A percentile compares a stretch with the other conserved stretches of the same genome.
phyloP scores from a whole-genome alignment of 2,888 invertebrate genomes.

The Caradrina kadenii region DNA sequence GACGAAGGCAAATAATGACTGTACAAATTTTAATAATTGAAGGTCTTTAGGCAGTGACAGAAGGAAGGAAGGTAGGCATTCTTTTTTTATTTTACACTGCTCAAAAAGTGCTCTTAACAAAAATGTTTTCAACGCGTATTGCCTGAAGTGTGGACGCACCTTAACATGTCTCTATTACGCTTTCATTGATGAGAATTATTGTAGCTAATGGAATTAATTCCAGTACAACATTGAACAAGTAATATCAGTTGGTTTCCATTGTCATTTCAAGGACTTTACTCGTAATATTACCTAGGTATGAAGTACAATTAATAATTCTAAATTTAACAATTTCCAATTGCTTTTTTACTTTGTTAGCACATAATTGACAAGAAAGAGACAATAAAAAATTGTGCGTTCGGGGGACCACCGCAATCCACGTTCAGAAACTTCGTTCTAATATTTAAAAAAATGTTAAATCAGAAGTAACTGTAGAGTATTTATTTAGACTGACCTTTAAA shows the following conservation, averaged over 20 bases:
- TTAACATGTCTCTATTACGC: constrained; percentile 3
- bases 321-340: too few species aligned
- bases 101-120: background rate
- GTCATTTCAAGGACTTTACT: background rate
- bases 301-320: too few species aligned
- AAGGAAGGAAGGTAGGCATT: too few species aligned
- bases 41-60: too few species aligned
- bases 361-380: background rate
- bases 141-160: background rate
- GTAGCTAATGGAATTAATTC: constrained; percentile 39
- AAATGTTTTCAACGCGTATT: background rate
- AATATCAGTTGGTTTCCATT: background rate
- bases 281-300: background rate
- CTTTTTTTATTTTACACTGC: too few species aligned
- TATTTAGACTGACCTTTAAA: background rate
- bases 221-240: background rate
- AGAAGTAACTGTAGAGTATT: background rate
- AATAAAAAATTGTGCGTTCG: too few species aligned
- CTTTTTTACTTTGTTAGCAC: background rate
- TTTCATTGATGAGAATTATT: background rate
- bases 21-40: too few species aligned
- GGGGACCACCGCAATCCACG: too few species aligned
- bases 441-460: background rate
- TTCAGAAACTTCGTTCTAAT: too few species aligned
- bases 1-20: too few species aligned